phyloP scores from a whole-genome alignment of 1,140 invertebrate species.

The Achatina immaculata region DNA sequence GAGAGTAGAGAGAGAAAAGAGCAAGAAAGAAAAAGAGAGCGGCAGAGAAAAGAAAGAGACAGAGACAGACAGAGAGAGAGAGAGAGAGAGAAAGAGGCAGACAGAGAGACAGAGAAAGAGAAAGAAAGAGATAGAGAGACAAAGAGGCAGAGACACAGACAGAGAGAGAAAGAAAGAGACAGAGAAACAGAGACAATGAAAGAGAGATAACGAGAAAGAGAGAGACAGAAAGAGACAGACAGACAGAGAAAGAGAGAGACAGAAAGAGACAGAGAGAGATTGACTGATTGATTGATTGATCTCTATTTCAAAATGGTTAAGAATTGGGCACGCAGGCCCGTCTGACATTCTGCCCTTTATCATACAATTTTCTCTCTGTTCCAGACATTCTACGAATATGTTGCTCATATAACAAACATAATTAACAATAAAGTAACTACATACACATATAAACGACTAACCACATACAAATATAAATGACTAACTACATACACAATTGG shows the following conservation, averaged over 20 bases:
- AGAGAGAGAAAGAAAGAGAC: not conserved
- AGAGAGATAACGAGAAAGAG: not conserved
- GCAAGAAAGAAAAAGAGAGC: not conserved
- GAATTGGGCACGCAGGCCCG: too few relatives aligned
- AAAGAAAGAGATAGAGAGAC: not conserved
- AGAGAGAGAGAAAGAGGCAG: not conserved
- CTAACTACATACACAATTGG: too few relatives aligned
- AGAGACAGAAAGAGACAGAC: not conserved
- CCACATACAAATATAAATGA: too few relatives aligned
- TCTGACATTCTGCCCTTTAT: too few relatives aligned
- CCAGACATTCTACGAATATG: too few relatives aligned
- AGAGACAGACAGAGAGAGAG: not conserved
- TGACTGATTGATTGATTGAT: too few relatives aligned
- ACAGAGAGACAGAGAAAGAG: not conserved
- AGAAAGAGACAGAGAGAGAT: not conserved
- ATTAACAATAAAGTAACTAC: too few relatives aligned
- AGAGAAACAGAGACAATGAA: not conserved
- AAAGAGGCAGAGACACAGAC: not conserved
- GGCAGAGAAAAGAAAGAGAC: not conserved
- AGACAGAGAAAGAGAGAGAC: not conserved
- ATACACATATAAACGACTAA: too few relatives aligned
- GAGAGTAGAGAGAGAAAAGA: not conserved
- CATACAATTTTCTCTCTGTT: too few relatives aligned
- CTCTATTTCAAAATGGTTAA: too few relatives aligned
- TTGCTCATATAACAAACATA: too few relatives aligned